phyloP scores from a whole-genome alignment of 2,113 vertebrate genomes.

The Clarias magur region DNA sequence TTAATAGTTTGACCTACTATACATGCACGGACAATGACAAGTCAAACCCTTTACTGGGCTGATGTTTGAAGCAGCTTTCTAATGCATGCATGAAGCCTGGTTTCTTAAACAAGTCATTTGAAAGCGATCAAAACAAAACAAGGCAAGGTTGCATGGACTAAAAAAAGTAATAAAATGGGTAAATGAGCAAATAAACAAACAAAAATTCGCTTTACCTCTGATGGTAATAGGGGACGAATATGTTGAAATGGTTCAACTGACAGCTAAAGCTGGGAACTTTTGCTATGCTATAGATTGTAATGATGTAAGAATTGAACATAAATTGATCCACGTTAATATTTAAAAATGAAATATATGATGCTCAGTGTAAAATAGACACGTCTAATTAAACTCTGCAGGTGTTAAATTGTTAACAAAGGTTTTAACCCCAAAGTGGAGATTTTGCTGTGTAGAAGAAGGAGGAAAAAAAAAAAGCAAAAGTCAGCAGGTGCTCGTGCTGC shows the following conservation, averaged over 20 bases:
- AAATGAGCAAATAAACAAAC: background rate
- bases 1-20: background rate
- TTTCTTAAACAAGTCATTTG: background rate
- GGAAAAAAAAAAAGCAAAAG: background rate
- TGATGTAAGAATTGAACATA: background rate
- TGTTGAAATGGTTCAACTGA: background rate
- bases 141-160: background rate
- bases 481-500: background rate
- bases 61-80: background rate
- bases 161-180: background rate
- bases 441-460: background rate
- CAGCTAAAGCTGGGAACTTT: background rate
- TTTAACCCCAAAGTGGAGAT: background rate
- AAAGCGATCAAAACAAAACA: background rate
- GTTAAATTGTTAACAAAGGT: background rate
- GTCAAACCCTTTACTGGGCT: background rate
- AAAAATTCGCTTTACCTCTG: background rate
- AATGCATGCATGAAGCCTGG: too few relatives aligned
- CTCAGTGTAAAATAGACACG: background rate
- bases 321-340: too few relatives aligned
- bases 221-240: background rate
- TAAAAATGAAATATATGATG: background rate
- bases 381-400: slow-evolving; percentile 1
- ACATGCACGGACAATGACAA: background rate
- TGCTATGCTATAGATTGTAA: background rate